Base-by-base conservation (phyloP, 2,888 invertebrate species). In the Mycalesis mineus region DNA sequence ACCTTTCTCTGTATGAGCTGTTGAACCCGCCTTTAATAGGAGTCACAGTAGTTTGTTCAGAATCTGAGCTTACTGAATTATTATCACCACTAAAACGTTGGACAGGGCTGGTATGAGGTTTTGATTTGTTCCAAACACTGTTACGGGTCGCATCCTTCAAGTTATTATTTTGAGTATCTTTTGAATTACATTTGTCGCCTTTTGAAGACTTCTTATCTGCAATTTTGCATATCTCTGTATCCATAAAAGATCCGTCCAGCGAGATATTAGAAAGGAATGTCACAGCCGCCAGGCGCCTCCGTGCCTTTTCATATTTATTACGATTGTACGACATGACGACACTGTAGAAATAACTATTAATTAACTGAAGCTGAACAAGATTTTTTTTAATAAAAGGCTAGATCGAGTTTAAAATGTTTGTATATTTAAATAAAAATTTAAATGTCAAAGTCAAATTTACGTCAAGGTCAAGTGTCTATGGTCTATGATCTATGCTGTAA, bases 211-310 rank as follows among this genome's bases (percentile, higher is more conserved):
- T 78, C 53, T 55, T 67, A 67, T 79, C 78, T 37, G 71, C 66
- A 63, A 77, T 65, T 60, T 80, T 77, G 55, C 73, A 68, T 59
- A 81, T 62, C 65, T 82, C 92, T 61, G 93, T 93, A 79, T 95
- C 94, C 77, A 92, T 93, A 83, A 95, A 94, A 70, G 94, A 95
- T 67, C 98, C 98, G 91, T 98, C 97, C 64, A 98, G 91, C 64
- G 98, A 97, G 79, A 98, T 98, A 88, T 98, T 98, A 55, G 97
- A 95, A 70, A 98, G 91, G 91, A 98, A 98, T 76, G 96, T 95
- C 75, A 97, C 93, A 69, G 98, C 98, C 77, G 97, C 97, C 72
- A 97, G 92, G 83, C 97, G 93, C 86, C 96, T 92, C 77, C 96
- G 93, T 74, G 95, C 95, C 86, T 94, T 93, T 74, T 92, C 92